Conservation (phyloP, 2,888 invertebrate species). For the Drosophila dives region DNA sequence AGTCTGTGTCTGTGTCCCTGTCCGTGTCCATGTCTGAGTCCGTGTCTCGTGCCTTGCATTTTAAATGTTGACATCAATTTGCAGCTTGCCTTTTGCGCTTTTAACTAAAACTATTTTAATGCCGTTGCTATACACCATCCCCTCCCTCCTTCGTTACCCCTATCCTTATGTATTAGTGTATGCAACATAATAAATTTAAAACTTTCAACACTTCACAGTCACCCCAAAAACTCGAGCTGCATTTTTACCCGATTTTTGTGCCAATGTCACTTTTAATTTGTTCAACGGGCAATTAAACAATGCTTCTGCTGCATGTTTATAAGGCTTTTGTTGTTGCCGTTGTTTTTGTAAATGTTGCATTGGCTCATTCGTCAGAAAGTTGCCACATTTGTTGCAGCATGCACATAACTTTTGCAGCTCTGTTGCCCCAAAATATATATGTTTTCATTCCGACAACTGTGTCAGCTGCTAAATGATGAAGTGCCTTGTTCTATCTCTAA, state of each 20-base stretch:
- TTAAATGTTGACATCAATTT: conserved; percentile 71
- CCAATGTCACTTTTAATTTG: conserved; percentile 60
- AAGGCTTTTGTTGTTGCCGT: conserved; percentile 12
- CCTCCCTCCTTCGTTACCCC: not conserved
- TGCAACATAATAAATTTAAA: conserved; percentile 64
- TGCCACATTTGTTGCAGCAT: conserved; percentile 14
- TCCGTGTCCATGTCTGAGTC: conserved; percentile 2
- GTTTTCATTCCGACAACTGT: conserved; percentile 15
- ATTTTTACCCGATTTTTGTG: conserved; percentile 28
- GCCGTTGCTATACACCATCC: conserved; percentile 19
- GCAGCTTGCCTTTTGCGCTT: conserved; percentile 63
- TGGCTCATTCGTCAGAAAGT: conserved; percentile 30
- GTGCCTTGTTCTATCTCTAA: not conserved
- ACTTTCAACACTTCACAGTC: conserved; percentile 60
- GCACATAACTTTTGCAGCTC: conserved; percentile 30
- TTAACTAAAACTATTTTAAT: conserved; percentile 69
- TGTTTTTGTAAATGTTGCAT: conserved; percentile 26
- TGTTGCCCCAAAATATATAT: conserved; percentile 14
- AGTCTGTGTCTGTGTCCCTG: not conserved
- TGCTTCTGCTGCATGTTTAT: conserved; percentile 20
- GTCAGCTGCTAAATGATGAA: conserved; percentile 34
- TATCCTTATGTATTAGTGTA: conserved; percentile 15
- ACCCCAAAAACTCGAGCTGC: conserved; percentile 8
- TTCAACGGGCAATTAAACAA: conserved; percentile 65
- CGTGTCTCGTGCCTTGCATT: conserved; percentile 63